These are phyloP conservation scores for Linnaemya vulpina DNA, from an alignment of 2,888 invertebrate species.

Conservation along the genomic window DNA sequence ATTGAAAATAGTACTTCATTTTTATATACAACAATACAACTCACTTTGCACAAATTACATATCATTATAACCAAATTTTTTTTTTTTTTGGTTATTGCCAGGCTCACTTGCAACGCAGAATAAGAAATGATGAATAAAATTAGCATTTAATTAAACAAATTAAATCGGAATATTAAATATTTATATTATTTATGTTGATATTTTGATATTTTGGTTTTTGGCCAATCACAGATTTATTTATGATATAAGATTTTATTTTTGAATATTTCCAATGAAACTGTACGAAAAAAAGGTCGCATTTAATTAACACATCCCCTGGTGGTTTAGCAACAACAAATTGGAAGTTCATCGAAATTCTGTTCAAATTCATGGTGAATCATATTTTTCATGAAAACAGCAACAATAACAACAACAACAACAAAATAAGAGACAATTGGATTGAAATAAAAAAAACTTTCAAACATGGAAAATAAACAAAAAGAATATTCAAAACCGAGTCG, in stretches of 20 bases:
- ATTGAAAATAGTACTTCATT: no score
- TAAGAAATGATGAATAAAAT: background rate
- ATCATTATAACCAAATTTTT: background rate
- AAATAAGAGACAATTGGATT: background rate
- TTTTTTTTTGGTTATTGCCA: background rate
- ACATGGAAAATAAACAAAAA: background rate
- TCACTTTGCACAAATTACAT: background rate
- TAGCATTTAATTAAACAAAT: background rate
- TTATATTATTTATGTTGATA: background rate
- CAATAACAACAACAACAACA: background rate
- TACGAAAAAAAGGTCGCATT: background rate
- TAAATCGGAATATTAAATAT: background rate
- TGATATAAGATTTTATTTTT: background rate
- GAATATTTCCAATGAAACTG: background rate
- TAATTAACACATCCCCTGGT: background rate
- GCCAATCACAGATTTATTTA: background rate
- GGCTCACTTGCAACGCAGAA: constrained; percentile 14
- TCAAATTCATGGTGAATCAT: constrained; percentile 22
- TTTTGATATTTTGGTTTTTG: background rate
- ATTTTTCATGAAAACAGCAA: constrained; percentile 6
- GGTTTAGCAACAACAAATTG: background rate
- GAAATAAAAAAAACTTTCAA: constrained; percentile 5
- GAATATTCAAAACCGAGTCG: background rate
- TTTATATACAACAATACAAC: background rate
- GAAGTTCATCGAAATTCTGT: background rate